phyloP scores from a whole-genome alignment of 1,140 invertebrate genomes.

The Panagrolaimus sp. region DNA sequence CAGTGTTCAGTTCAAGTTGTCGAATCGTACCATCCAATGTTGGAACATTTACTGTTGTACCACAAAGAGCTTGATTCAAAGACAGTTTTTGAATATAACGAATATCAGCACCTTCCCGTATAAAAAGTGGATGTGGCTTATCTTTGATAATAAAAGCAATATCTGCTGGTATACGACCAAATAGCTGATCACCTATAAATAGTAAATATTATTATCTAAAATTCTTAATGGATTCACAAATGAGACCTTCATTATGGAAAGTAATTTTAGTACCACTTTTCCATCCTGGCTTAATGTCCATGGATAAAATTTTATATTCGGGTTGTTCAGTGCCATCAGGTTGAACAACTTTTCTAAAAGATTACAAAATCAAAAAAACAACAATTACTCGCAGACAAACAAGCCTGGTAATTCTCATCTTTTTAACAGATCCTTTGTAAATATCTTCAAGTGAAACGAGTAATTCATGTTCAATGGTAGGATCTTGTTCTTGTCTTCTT shows the following conservation, averaged over 20 bases:
- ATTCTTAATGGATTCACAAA: too few relatives aligned
- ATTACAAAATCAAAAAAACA: neutral
- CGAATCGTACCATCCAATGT: constrained; percentile 79
- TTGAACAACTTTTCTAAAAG: constrained; percentile 57
- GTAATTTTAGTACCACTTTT: constrained; percentile 98
- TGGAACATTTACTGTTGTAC: constrained; percentile 75
- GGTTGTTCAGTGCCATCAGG: constrained; percentile 75
- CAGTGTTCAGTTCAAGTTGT: constrained; percentile 75
- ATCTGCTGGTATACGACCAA: constrained; percentile 93
- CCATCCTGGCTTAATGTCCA: constrained; percentile 97
- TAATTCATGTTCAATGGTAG: constrained; percentile 90
- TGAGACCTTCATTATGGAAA: constrained; percentile 94
- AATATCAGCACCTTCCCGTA: constrained; percentile 87
- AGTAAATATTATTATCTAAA: too few relatives aligned
- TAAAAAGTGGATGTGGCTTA: constrained; percentile 87
- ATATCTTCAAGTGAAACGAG: constrained; percentile 75
- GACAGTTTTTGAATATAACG: constrained; percentile 75
- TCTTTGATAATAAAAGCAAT: constrained; percentile 98
- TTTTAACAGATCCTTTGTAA: constrained; percentile 80
- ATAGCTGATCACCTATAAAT: constrained; percentile 89
- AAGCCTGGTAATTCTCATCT: constrained; percentile 96
- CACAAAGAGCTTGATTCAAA: constrained; percentile 70
- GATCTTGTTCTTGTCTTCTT: constrained; percentile 71
- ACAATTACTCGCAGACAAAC: constrained; percentile 65
- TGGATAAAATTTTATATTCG: constrained; percentile 94